A percentile compares a stretch with the other conserved stretches of the same genome.
Conservation (phyloP, 2,888 invertebrate genomes). For the Sphaerophoria taeniata region DNA sequence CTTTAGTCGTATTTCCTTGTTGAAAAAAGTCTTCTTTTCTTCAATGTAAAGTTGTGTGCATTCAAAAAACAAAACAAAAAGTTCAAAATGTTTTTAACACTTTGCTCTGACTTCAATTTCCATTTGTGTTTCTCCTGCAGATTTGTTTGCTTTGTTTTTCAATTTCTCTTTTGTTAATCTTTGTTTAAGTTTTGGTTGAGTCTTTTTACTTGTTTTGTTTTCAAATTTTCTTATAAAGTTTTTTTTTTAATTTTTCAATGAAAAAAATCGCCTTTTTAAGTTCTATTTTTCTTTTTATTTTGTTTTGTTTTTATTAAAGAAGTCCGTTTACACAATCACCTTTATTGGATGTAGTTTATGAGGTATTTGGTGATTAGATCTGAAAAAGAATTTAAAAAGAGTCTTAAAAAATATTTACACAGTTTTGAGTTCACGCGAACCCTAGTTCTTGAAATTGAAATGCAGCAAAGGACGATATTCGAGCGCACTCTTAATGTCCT, state of each 20-base stretch:
- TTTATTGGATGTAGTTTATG: slow-evolving; percentile 77
- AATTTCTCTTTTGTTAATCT: slow-evolving; percentile 34
- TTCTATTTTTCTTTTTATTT: slow-evolving; percentile 33
- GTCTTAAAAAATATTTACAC: no score
- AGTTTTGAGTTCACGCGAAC: no score
- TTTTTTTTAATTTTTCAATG: slow-evolving; percentile 62
- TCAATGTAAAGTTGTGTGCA: slow-evolving; percentile 23
- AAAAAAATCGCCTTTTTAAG: slow-evolving; percentile 66
- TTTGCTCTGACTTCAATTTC: slow-evolving; percentile 49
- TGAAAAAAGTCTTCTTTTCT: slow-evolving; percentile 43
- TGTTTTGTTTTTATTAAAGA: slow-evolving; percentile 57
- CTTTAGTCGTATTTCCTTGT: slow-evolving; percentile 35
- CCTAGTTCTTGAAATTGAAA: no score
- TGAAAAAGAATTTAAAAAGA: slow-evolving; percentile 57
- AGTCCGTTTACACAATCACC: slow-evolving; percentile 76
- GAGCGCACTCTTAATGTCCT: no score
- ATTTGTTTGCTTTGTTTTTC: slow-evolving; percentile 46
- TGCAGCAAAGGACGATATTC: no score
- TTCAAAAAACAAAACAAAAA: slow-evolving; percentile 29
- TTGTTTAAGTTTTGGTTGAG: slow-evolving; percentile 53
- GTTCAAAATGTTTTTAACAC: slow-evolving; percentile 5
- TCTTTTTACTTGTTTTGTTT: slow-evolving; percentile 40
- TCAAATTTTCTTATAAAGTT: slow-evolving; percentile 55
- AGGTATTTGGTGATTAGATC: slow-evolving; percentile 78
- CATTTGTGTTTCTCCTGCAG: slow-evolving; percentile 11